phyloP scores from a whole-genome alignment of 2,113 vertebrate species.

The Corythaeola cristata region DNA sequence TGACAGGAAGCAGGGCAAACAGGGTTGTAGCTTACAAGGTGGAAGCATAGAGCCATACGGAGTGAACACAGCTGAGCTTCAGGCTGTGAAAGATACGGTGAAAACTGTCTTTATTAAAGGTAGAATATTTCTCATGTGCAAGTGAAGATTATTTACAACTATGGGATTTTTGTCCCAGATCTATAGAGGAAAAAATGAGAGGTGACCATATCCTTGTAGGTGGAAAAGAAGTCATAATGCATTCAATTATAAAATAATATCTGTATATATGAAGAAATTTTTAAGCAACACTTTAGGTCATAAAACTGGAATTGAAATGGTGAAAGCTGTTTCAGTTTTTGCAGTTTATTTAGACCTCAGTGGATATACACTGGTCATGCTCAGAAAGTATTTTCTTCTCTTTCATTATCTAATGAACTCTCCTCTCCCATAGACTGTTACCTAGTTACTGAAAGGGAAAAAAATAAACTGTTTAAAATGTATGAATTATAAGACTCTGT shows the following conservation, averaged over 20 bases:
- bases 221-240: neutral
- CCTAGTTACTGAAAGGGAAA: neutral
- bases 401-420: neutral
- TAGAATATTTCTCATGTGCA: neutral
- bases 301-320: neutral
- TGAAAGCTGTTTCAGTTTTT: neutral
- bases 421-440: neutral
- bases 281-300: neutral
- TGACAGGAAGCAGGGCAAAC: neutral
- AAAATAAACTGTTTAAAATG: neutral
- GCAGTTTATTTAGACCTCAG: neutral
- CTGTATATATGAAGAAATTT: neutral
- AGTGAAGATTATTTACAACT: neutral
- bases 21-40: neutral
- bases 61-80: neutral
- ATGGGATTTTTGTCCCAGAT: neutral
- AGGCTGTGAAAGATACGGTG: neutral
- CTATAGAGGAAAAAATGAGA: neutral
- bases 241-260: neutral
- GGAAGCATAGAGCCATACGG: neutral
- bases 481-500: neutral
- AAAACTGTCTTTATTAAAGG: neutral
- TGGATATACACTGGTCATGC: neutral
- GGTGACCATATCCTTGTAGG: neutral
- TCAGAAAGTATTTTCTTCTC: neutral